These are phyloP conservation scores for Euura saliciscinereae DNA, from an alignment of 1,140 invertebrate species.

Conservation along the genomic window DNA sequence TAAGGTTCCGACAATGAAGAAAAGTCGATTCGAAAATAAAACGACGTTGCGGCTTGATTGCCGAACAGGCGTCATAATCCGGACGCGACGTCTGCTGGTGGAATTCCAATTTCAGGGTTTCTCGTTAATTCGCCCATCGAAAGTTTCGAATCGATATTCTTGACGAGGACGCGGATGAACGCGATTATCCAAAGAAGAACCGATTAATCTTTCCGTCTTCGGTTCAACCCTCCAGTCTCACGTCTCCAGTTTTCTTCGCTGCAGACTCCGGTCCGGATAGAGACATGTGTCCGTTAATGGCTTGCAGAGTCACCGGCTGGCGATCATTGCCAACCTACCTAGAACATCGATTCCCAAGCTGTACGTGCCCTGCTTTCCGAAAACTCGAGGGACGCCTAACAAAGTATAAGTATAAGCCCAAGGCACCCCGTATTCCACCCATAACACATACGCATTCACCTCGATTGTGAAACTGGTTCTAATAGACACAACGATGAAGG, in stretches of 20 bases:
- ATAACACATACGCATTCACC: conserved; percentile 18
- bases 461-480: conserved; percentile 14
- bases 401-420: conserved; percentile 23
- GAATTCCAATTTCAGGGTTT: not conserved
- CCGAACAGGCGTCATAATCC: not conserved
- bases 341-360: conserved; percentile 19
- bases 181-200: not conserved
- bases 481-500: not conserved
- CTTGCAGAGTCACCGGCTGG: conserved; percentile 54
- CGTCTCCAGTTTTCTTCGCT: not conserved
- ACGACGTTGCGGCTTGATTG: too few species aligned
- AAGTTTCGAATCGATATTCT: not conserved
- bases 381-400: conserved; percentile 35
- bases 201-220: conserved; percentile 5
- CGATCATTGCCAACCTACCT: conserved; percentile 57
- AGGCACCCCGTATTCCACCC: conserved; percentile 23
- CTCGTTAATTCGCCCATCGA: not conserved
- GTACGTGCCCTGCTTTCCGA: conserved; percentile 54
- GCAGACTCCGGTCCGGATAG: conserved; percentile 35
- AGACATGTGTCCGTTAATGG: conserved; percentile 59
- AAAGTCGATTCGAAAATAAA: too few species aligned
- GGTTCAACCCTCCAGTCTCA: not conserved
- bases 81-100: not conserved
- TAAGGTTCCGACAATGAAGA: too few species aligned
- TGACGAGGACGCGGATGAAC: not conserved